Evolutionary conservation across 2,888 invertebrate genomes (phyloP), one percentile per base, ranked within the genome.

Genomic region (Spodoptera picta): DNA sequence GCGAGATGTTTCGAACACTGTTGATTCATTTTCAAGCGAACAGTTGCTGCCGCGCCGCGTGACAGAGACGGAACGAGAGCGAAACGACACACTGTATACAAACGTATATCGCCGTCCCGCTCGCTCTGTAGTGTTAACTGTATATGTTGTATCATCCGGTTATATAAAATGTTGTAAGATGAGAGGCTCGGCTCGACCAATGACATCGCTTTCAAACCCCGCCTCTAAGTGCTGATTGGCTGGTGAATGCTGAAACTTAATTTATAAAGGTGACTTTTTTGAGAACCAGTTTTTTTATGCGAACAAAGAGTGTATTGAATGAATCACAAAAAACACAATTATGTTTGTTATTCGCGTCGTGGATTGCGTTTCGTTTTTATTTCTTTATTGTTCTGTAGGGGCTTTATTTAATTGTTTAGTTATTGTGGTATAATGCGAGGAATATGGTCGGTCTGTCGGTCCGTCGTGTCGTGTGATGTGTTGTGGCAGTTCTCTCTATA

Each of bases 71-170:
- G 87, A 71, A 75, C 75, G 83, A 87, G 87, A 83, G 85, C 87
- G 90, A 88, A 89, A 88, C 89, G 92, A 91, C 89, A 93, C 93
- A 93, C 92, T 92, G 92, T 93, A 88, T 90, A 85, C 83, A 85
- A 79, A 84, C 82, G 68, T 69, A 76, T 89, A 86, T 75, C 87
- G 76, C 85, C 82, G 74, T 93, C 94, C 80, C 89, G 74, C 83
- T 93, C 91, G 45, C 86, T 69, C 92, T 86, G 84, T 84, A 92
- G 83, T 92, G 90, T 90, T 92, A 92, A 94, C 93, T 94, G 94
- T 94, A 94, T 93, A 93, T 93, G 92, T 93, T 94, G 94, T 94
- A 95, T 94, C 94, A 93, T 90, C 89, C 89, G 90, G 93, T 92
- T 94, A 94, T 94, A 93, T 93, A 94, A 94, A 94, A 91, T 94